Evolutionary conservation across 2,113 vertebrate species (phyloP).

Genomic region (Notiomystis cincta): DNA sequence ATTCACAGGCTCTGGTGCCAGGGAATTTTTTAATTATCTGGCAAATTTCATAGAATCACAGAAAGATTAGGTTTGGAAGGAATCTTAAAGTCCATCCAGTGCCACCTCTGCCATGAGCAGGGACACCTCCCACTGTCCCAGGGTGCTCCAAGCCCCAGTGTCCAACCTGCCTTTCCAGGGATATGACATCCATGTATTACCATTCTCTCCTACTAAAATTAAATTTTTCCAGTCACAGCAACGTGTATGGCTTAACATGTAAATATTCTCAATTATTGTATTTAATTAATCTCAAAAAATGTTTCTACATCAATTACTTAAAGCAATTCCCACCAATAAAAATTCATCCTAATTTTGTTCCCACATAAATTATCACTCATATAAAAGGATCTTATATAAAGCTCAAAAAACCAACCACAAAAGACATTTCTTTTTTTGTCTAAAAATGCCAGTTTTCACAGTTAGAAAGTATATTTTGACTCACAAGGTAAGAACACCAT

Average conservation of each 20-base stretch:
- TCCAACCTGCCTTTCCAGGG: neutral
- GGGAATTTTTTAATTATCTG: neutral
- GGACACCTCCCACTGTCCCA: neutral
- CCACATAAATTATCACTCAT: neutral
- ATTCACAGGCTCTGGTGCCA: neutral
- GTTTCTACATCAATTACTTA: neutral
- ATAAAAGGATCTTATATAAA: neutral
- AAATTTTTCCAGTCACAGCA: constrained; percentile 1
- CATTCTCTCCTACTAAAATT: neutral
- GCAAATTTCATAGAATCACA: neutral
- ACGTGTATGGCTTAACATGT: neutral
- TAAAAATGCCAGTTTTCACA: neutral
- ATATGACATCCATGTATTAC: constrained; percentile 1
- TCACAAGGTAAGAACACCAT: neutral
- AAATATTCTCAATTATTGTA: neutral
- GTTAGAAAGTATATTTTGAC: neutral
- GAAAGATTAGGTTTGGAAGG: neutral
- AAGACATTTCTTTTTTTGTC: too few species aligned
- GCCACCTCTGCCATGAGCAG: neutral
- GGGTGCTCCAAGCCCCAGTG: neutral
- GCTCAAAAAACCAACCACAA: too few species aligned
- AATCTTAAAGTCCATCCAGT: neutral
- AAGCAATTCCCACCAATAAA: neutral
- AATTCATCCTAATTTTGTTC: neutral
- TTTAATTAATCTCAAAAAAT: neutral